A percentile compares a stretch with the other conserved stretches of the same genome.
Conservation (phyloP, 2,888 invertebrate species). For the Dinocampus coccinellae region DNA sequence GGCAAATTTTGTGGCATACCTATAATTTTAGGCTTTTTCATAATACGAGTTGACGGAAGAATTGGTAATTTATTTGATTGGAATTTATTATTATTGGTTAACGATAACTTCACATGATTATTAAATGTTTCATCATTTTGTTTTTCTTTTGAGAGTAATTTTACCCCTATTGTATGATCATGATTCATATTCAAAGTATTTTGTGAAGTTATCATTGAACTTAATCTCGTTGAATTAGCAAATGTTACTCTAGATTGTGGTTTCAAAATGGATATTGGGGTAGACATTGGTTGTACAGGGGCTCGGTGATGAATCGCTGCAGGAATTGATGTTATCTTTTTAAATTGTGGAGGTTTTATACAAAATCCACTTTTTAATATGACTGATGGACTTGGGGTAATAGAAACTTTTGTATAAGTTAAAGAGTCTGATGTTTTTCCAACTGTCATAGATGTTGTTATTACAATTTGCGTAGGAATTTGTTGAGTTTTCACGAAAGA, state of each 20-base stretch:
- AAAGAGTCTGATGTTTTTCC: slow-evolving; percentile 43
- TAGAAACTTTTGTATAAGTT: slow-evolving; percentile 37
- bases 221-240: slow-evolving; percentile 46
- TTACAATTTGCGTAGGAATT: slow-evolving; percentile 57
- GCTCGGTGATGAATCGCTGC: slow-evolving; percentile 30
- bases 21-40: slow-evolving; percentile 41
- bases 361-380: slow-evolving; percentile 55
- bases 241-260: slow-evolving; percentile 54
- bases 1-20: slow-evolving; percentile 41
- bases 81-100: slow-evolving; percentile 31
- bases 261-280: slow-evolving; percentile 62
- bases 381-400: slow-evolving; percentile 47
- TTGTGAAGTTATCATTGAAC: slow-evolving; percentile 43
- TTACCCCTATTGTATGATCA: slow-evolving; percentile 19
- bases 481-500: slow-evolving; percentile 56
- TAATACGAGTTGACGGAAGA: not conserved
- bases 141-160: slow-evolving; percentile 38
- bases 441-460: slow-evolving; percentile 42
- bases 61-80: not conserved
- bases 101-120: not conserved
- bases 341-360: slow-evolving; percentile 55
- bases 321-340: slow-evolving; percentile 37
- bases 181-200: slow-evolving; percentile 37
- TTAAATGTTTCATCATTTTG: not conserved
- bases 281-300: slow-evolving; percentile 48